Conservation (phyloP, 2,797 vertebrate genomes). For the Sciurus carolinensis region DNA sequence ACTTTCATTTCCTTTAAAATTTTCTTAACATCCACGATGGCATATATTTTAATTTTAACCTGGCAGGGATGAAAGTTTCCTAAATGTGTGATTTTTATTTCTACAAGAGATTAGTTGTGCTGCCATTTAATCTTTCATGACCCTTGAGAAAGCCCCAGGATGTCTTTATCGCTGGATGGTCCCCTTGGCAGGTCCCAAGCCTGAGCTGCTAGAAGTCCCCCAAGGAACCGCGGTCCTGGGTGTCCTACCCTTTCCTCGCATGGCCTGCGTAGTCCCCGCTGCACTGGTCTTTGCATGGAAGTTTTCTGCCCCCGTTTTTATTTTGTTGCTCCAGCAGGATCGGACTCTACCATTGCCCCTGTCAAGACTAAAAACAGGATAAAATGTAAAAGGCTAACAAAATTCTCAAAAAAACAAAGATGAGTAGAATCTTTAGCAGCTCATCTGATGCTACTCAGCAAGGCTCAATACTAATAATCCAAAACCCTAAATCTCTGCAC, state of each 20-base stretch:
- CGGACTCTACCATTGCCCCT: not conserved
- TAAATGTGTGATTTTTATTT: conserved; percentile 22
- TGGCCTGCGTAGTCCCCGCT: not conserved
- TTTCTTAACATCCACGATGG: not conserved
- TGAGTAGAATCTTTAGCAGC: not conserved
- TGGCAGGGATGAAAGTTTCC: not conserved
- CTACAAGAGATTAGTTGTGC: not conserved
- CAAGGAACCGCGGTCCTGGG: not conserved
- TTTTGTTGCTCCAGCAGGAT: not conserved
- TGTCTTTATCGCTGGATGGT: not conserved
- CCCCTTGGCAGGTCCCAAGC: not conserved
- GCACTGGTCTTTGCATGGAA: not conserved
- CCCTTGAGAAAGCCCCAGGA: not conserved
- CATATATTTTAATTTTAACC: conserved; percentile 17
- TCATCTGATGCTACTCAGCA: not conserved
- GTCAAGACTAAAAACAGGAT: not conserved
- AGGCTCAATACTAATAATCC: not conserved
- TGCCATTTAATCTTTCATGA: not conserved
- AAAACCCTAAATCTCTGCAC: not conserved
- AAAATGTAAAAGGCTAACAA: not conserved
- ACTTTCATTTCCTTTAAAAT: not conserved
- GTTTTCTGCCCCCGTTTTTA: not conserved
- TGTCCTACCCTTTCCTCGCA: not conserved
- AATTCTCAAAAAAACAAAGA: not conserved
- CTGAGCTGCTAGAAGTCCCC: accelerated